Percentiles rank a stretch among this genome's conserved stretches.
These are phyloP conservation scores for Menidia menidia DNA, from an alignment of 2,797 vertebrate genomes.

Conservation along the genomic window DNA sequence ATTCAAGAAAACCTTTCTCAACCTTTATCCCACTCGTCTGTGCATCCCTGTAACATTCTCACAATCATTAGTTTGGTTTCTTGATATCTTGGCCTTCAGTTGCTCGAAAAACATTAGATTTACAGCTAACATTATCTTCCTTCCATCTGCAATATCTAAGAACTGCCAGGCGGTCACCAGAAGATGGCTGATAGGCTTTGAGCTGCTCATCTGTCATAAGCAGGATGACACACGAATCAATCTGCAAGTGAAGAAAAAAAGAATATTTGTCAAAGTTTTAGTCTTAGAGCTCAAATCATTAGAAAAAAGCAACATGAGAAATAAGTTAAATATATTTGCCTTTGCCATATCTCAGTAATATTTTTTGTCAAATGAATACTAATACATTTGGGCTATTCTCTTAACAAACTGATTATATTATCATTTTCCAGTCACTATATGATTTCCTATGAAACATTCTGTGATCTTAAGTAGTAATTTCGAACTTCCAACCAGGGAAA, in stretches of 20 bases:
- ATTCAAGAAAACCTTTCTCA: neutral
- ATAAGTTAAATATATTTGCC: neutral
- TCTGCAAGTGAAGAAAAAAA: neutral
- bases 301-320: neutral
- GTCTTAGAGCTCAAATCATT: neutral
- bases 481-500: too few relatives aligned
- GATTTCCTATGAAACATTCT: neutral
- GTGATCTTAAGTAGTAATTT: neutral
- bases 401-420: neutral
- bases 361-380: neutral
- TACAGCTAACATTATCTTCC: neutral
- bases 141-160: neutral
- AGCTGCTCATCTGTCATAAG: constrained; percentile 3
- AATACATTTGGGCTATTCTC: neutral
- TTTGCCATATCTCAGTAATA: neutral
- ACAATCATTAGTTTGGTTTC: neutral
- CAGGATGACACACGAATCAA: neutral
- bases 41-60: neutral
- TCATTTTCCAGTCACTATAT: neutral
- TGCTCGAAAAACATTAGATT: neutral
- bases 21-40: neutral
- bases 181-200: neutral
- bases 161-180: neutral
- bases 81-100: neutral
- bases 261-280: neutral